Conservation (phyloP, 2,113 vertebrate genomes). For the Paramormyrops kingsleyae region DNA sequence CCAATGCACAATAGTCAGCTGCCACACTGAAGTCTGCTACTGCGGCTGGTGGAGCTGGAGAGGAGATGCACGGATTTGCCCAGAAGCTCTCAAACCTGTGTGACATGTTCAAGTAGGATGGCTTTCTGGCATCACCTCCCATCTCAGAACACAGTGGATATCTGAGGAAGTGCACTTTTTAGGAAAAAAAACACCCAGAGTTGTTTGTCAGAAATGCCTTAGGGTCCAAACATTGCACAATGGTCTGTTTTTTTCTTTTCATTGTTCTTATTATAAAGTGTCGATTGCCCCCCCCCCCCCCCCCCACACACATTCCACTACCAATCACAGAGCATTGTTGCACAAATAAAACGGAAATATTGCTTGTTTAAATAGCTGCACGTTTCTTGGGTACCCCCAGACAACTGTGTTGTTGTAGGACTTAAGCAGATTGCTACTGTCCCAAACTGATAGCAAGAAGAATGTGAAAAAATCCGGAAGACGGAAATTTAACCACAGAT, state of each 20-base stretch:
- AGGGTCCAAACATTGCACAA: background rate
- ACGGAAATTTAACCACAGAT: background rate
- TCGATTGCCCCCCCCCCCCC: background rate
- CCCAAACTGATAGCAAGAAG: background rate
- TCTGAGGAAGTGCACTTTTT: background rate
- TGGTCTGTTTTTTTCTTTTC: background rate
- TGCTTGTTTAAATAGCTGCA: background rate
- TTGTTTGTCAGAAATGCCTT: background rate
- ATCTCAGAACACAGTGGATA: background rate
- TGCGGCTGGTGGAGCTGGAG: background rate
- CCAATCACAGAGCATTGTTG: background rate
- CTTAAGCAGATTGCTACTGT: background rate
- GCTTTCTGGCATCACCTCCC: background rate
- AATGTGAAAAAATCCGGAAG: background rate
- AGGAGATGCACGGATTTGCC: background rate
- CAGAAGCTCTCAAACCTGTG: background rate
- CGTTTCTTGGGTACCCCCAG: background rate
- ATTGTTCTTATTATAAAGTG: background rate
- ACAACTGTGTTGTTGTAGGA: background rate
- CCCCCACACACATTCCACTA: background rate
- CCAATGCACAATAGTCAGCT: conserved; percentile 17
- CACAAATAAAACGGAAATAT: background rate
- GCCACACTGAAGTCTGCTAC: conserved; percentile 19
- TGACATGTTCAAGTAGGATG: background rate
- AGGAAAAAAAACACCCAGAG: background rate